Evolutionary conservation across 2,888 invertebrate species (phyloP).

Genomic region (Drosophila tripunctata): DNA sequence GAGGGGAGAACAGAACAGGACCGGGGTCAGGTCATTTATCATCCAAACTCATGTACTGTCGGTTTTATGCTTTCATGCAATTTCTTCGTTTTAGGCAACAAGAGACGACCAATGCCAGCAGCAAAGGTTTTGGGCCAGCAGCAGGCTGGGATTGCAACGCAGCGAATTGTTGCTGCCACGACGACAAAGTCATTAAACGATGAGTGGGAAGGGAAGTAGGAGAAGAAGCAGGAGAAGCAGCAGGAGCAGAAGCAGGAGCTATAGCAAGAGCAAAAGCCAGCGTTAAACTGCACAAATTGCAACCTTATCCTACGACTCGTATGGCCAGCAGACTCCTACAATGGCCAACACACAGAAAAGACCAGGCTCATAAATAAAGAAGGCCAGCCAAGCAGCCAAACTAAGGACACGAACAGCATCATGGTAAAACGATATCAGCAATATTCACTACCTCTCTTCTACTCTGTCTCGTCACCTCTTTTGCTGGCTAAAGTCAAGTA

Average conservation of each 20-base stretch:
- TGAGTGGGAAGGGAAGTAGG: slow-evolving; percentile 36
- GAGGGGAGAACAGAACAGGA: slow-evolving; percentile 9
- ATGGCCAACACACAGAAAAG: slow-evolving; percentile 32
- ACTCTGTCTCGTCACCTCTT: neutral
- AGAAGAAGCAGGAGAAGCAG: too few species aligned
- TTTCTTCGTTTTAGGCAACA: slow-evolving; percentile 77
- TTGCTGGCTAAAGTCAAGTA: slow-evolving; percentile 42
- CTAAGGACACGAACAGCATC: slow-evolving; percentile 53
- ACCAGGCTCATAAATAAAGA: slow-evolving; percentile 73
- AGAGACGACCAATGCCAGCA: slow-evolving; percentile 52
- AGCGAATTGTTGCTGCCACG: slow-evolving; percentile 27
- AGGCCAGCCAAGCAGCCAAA: slow-evolving; percentile 35
- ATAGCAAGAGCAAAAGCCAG: slow-evolving; percentile 68
- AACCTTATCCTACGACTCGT: slow-evolving; percentile 68
- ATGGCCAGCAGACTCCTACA: slow-evolving; percentile 18
- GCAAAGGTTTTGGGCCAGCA: neutral
- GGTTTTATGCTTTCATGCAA: slow-evolving; percentile 78
- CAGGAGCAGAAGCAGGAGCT: slow-evolving; percentile 71
- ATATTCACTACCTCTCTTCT: too few species aligned
- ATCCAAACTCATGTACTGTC: slow-evolving; percentile 78
- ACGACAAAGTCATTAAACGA: slow-evolving; percentile 77
- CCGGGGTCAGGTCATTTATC: slow-evolving; percentile 74
- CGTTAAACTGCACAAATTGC: slow-evolving; percentile 80
- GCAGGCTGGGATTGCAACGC: slow-evolving; percentile 14
- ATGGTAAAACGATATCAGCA: slow-evolving; percentile 55